Evolutionary conservation across 2,113 vertebrate genomes (phyloP).

Genomic region (Ameiurus melas): DNA sequence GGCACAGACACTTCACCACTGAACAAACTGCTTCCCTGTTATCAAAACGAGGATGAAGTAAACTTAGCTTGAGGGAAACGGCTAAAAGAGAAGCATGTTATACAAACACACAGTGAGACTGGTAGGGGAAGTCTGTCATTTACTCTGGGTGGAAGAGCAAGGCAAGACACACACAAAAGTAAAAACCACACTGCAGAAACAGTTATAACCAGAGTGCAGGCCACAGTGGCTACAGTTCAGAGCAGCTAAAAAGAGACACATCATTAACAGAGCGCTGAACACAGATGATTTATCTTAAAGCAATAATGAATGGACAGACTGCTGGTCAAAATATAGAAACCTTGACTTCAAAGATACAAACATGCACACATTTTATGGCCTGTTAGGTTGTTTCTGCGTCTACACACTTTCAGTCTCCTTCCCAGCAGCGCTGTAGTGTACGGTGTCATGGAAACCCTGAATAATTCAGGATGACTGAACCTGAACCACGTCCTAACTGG

Average conservation of each 20-base stretch:
- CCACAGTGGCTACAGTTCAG: not conserved
- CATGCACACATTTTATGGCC: not conserved
- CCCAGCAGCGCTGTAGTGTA: not conserved
- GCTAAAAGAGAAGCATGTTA: not conserved
- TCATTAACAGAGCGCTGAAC: constrained; percentile 6
- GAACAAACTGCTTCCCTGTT: constrained; percentile 20
- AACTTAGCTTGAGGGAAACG: not conserved
- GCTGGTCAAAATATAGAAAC: constrained; percentile 3
- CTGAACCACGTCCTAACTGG: constrained; percentile 17
- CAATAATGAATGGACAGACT: not conserved
- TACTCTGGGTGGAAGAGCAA: constrained; percentile 41
- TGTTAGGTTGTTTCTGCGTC: not conserved
- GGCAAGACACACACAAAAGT: not conserved
- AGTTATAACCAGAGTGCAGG: not conserved
- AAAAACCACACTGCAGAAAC: not conserved
- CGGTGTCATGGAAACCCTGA: constrained; percentile 30
- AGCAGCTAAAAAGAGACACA: constrained; percentile 6
- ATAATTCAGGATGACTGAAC: constrained; percentile 19
- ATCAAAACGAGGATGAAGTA: not conserved
- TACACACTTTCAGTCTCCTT: constrained; percentile 9
- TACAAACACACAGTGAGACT: not conserved
- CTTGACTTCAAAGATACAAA: not conserved
- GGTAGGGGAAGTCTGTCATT: constrained; percentile 45
- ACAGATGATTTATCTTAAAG: not conserved
- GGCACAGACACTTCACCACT: not conserved